Percentiles rank a stretch among this genome's conserved stretches.
phyloP scores from a whole-genome alignment of 2,888 invertebrate genomes.

The Geotrupes spiniger region DNA sequence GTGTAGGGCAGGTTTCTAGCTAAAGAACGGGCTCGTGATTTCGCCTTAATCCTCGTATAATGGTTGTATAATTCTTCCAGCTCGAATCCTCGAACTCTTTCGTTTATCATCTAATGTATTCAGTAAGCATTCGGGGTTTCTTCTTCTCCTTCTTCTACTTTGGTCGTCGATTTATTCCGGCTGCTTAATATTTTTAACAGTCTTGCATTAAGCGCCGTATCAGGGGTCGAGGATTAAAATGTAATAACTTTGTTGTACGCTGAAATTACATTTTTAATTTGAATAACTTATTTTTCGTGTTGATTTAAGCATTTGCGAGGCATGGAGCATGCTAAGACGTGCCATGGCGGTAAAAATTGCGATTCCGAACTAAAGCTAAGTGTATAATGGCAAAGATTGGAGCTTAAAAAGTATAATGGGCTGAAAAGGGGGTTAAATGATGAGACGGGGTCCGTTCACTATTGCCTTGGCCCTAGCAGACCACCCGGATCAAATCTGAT shows the following conservation, averaged over 20 bases:
- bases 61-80: slow-evolving; percentile 53
- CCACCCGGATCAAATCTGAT: slow-evolving; percentile 50
- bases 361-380: slow-evolving; percentile 69
- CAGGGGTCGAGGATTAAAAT: slow-evolving; percentile 52
- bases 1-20: slow-evolving; percentile 11
- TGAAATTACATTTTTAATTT: slow-evolving; percentile 69
- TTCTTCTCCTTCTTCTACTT: too few species aligned
- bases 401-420: slow-evolving; percentile 72
- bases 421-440: slow-evolving; percentile 47
- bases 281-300: slow-evolving; percentile 69
- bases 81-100: slow-evolving; percentile 48
- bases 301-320: slow-evolving; percentile 64
- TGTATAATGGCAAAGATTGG: slow-evolving; percentile 71
- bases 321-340: slow-evolving; percentile 60
- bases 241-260: slow-evolving; percentile 51
- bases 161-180: slow-evolving; percentile 49
- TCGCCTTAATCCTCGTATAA: slow-evolving; percentile 54
- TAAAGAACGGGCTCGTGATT: slow-evolving; percentile 47
- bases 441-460: slow-evolving; percentile 48
- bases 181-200: slow-evolving; percentile 52
- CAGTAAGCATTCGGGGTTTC: slow-evolving; percentile 38
- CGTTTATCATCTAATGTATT: slow-evolving; percentile 50
- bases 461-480: slow-evolving; percentile 27
- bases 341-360: slow-evolving; percentile 70
- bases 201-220: slow-evolving; percentile 47